phyloP scores from a whole-genome alignment of 2,888 invertebrate genomes.

The Prosapia bicincta region DNA sequence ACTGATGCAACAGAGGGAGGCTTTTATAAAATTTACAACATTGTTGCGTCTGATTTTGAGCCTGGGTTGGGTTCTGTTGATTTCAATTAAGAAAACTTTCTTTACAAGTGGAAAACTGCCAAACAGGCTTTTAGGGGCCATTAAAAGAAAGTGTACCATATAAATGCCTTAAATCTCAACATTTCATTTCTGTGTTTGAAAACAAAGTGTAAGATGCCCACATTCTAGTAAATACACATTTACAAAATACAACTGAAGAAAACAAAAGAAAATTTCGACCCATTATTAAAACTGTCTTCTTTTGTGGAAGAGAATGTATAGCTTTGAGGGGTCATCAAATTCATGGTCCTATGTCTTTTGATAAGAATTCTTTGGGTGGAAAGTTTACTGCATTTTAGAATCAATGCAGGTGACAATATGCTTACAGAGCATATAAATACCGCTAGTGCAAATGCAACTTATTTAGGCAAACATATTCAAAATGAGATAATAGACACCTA shows the following conservation, averaged over 20 bases:
- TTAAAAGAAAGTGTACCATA: no score
- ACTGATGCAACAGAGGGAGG: no score
- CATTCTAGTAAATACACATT: background rate
- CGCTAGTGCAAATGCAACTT: background rate
- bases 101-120: no score
- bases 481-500: background rate
- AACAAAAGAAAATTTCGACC: background rate
- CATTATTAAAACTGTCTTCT: background rate
- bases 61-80: background rate
- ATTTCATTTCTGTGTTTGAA: background rate
- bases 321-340: background rate
- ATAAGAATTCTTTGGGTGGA: background rate
- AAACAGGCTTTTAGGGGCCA: no score
- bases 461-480: background rate
- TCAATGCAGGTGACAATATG: background rate
- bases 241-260: background rate
- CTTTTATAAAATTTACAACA: background rate
- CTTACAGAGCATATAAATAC: background rate
- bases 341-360: background rate
- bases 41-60: background rate
- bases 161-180: no score
- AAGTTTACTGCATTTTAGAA: background rate
- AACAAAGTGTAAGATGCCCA: background rate
- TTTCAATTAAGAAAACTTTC: background rate
- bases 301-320: background rate